These are phyloP conservation scores for Brachionus angularis DNA, from an alignment of 1,140 invertebrate species.

Conservation along the genomic window DNA sequence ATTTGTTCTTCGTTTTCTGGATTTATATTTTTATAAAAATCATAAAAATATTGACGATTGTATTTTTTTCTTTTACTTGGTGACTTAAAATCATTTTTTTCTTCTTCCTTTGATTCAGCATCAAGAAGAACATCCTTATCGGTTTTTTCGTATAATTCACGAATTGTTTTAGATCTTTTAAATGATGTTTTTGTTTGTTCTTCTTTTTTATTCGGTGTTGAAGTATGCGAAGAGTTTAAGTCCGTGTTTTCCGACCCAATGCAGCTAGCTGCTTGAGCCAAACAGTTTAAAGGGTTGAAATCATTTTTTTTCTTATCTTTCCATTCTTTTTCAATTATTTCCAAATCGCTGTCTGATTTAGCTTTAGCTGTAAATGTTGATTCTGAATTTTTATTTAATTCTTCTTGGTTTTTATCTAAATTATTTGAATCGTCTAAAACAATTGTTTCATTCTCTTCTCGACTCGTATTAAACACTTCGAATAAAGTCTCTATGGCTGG, in stretches of 20 bases:
- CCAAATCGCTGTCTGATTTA: not conserved
- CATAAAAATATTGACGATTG: conserved; percentile 35
- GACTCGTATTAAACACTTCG: conserved; percentile 23
- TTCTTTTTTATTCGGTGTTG: conserved; percentile 29
- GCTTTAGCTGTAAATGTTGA: too few species aligned
- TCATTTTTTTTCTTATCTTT: not conserved
- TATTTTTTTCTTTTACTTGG: not conserved
- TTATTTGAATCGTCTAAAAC: not conserved
- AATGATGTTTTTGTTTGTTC: too few species aligned
- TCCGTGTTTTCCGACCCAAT: not conserved
- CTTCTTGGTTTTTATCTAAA: not conserved
- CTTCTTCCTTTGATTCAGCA: not conserved
- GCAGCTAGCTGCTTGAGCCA: not conserved
- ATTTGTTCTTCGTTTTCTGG: too few species aligned
- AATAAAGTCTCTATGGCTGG: conserved; percentile 10
- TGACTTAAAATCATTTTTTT: not conserved
- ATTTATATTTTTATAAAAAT: conserved; percentile 40
- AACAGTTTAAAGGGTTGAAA: not conserved
- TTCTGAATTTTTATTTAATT: not conserved
- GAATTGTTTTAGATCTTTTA: too few species aligned
- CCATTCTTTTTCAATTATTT: not conserved
- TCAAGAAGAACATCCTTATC: too few species aligned
- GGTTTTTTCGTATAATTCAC: too few species aligned
- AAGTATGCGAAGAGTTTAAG: not conserved
- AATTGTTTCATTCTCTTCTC: not conserved